These are phyloP conservation scores for Tokudaia tokunoshimensis DNA, from an alignment of 2,797 vertebrate species.

Conservation along the genomic window DNA sequence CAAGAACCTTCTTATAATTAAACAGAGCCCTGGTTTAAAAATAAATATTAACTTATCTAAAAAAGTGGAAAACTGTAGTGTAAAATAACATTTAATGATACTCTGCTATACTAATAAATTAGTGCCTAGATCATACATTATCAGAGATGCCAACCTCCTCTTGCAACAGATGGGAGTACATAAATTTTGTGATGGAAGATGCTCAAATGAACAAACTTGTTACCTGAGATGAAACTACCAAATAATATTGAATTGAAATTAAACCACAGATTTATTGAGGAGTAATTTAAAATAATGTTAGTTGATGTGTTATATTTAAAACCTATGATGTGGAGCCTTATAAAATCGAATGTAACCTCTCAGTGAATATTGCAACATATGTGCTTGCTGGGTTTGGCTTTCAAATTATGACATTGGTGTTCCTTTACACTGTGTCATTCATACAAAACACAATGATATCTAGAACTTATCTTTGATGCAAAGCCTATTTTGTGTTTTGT, in stretches of 20 bases:
- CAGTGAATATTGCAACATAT: background rate
- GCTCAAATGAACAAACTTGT: background rate
- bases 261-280: background rate
- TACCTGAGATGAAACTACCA: background rate
- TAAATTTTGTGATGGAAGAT: background rate
- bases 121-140: background rate
- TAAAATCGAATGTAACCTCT: background rate
- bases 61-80: background rate
- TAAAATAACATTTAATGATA: background rate
- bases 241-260: background rate
- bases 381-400: background rate
- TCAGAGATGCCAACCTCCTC: no score
- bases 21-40: no score
- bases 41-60: background rate
- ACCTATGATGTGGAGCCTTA: background rate
- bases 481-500: background rate
- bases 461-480: background rate
- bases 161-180: accelerated
- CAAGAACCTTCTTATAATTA: background rate
- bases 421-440: background rate
- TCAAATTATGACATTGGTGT: background rate
- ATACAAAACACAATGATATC: background rate
- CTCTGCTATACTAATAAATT: background rate
- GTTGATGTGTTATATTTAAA: background rate
- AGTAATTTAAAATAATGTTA: background rate